Evolutionary conservation across 2,888 invertebrate genomes (phyloP).

Genomic region (Cristatella mucedo): DNA sequence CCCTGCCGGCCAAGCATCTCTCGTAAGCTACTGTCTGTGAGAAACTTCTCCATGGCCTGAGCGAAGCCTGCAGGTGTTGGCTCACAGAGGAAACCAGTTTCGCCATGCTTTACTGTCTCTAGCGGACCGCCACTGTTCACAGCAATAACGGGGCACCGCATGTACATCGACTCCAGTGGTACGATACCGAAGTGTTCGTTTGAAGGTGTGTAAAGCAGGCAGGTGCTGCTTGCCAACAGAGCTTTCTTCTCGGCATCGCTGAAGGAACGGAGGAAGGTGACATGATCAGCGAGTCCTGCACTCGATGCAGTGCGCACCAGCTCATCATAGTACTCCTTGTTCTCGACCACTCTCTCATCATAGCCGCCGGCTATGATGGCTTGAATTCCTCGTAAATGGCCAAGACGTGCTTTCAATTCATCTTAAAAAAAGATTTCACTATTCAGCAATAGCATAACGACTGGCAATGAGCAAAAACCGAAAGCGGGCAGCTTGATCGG

Average conservation of each 20-base stretch:
- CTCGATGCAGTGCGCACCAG: slow-evolving; percentile 51
- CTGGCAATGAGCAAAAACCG: too few species aligned
- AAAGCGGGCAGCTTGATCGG: too few species aligned
- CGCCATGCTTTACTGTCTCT: slow-evolving; percentile 56
- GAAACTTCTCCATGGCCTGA: slow-evolving; percentile 54
- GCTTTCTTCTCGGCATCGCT: slow-evolving; percentile 66
- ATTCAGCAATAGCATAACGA: too few species aligned
- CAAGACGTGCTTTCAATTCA: slow-evolving; percentile 15
- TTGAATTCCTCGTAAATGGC: slow-evolving; percentile 43
- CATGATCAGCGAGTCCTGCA: slow-evolving; percentile 45
- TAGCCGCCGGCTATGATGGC: slow-evolving; percentile 90
- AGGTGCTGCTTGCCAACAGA: slow-evolving; percentile 57
- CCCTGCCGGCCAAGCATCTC: slow-evolving; percentile 60
- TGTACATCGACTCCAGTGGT: slow-evolving; percentile 93
- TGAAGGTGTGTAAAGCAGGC: slow-evolving; percentile 81
- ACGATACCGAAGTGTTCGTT: slow-evolving; percentile 99
- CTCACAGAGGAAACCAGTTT: slow-evolving; percentile 39
- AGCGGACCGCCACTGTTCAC: slow-evolving; percentile 85
- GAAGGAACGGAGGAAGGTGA: slow-evolving; percentile 72
- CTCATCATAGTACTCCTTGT: slow-evolving; percentile 66
- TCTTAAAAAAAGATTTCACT: slow-evolving; percentile 15
- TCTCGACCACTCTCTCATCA: slow-evolving; percentile 70
- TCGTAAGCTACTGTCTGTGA: slow-evolving; percentile 48
- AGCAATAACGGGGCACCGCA: slow-evolving; percentile 79
- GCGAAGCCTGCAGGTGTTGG: slow-evolving; percentile 55